Conservation (phyloP, 2,888 invertebrate species). For the Epirrhoe alternata region DNA sequence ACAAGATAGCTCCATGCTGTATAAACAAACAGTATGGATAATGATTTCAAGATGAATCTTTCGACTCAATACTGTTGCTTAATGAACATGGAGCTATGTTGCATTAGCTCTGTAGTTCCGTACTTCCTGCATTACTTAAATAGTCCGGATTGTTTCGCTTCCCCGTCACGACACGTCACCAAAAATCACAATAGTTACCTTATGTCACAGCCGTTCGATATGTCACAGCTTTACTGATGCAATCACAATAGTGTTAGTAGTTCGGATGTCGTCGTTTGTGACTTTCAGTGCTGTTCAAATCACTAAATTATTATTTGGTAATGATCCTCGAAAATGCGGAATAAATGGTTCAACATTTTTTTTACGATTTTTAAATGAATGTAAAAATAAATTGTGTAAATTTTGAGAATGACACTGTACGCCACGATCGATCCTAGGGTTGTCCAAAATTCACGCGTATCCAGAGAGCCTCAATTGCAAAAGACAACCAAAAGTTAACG, state of each 20-base stretch:
- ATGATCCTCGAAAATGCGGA: slow-evolving; percentile 11
- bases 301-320: slow-evolving; percentile 23
- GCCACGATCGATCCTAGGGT: slow-evolving; percentile 64
- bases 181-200: slow-evolving; percentile 85
- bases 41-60: not conserved
- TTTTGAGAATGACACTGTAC: slow-evolving; percentile 51
- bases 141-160: slow-evolving; percentile 52
- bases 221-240: slow-evolving; percentile 82
- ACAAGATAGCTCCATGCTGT: slow-evolving; percentile 9
- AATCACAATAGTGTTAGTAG: slow-evolving; percentile 72
- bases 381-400: slow-evolving; percentile 17
- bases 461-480: slow-evolving; percentile 77
- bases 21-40: not conserved
- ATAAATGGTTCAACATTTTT: slow-evolving; percentile 5
- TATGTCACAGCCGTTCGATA: slow-evolving; percentile 81
- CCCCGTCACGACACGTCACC: slow-evolving; percentile 66
- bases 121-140: slow-evolving; percentile 23
- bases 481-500: slow-evolving; percentile 85
- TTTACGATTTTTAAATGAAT: slow-evolving; percentile 9
- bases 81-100: slow-evolving; percentile 4
- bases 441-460: slow-evolving; percentile 74
- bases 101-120: slow-evolving; percentile 39
- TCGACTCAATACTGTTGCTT: not conserved
- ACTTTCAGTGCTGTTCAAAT: slow-evolving; percentile 42
- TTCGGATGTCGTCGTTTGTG: slow-evolving; percentile 44